Conservation (phyloP, 2,888 invertebrate genomes). For the Pantelozetes paolii region DNA sequence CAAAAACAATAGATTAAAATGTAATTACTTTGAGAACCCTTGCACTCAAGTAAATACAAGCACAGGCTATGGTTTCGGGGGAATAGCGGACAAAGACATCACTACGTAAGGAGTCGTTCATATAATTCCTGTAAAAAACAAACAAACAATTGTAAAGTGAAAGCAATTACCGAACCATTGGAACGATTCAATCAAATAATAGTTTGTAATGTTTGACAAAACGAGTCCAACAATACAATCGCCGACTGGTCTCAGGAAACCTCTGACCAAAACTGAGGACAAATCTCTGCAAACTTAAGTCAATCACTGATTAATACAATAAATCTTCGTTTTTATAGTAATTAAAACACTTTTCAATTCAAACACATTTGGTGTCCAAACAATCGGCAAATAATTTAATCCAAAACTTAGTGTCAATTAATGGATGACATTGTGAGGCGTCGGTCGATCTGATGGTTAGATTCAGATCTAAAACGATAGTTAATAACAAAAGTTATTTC, state of each 20-base stretch:
- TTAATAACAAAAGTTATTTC: slow-evolving; percentile 12
- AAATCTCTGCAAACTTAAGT: slow-evolving; percentile 33
- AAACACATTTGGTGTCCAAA: background rate
- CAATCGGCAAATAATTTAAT: background rate
- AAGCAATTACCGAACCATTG: slow-evolving; percentile 37
- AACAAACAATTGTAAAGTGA: slow-evolving; percentile 34
- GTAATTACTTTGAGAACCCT: slow-evolving; percentile 68
- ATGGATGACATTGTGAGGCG: background rate
- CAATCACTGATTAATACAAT: background rate
- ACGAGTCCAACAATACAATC: background rate
- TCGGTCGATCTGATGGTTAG: background rate
- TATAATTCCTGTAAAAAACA: slow-evolving; percentile 71
- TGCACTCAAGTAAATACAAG: slow-evolving; percentile 95
- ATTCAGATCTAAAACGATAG: slow-evolving; percentile 26
- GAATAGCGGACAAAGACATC: slow-evolving; percentile 93
- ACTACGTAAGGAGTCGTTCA: slow-evolving; percentile 96
- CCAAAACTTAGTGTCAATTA: background rate
- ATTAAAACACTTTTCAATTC: background rate
- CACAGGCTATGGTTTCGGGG: slow-evolving; percentile 96
- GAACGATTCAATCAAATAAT: slow-evolving; percentile 12
- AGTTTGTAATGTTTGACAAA: background rate
- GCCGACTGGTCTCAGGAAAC: slow-evolving; percentile 29
- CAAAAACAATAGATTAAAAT: background rate
- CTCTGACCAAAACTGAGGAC: background rate
- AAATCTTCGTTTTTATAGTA: background rate